These are phyloP conservation scores for Pachycephala philippinensis DNA, from an alignment of 2,113 vertebrate species.

Conservation along the genomic window DNA sequence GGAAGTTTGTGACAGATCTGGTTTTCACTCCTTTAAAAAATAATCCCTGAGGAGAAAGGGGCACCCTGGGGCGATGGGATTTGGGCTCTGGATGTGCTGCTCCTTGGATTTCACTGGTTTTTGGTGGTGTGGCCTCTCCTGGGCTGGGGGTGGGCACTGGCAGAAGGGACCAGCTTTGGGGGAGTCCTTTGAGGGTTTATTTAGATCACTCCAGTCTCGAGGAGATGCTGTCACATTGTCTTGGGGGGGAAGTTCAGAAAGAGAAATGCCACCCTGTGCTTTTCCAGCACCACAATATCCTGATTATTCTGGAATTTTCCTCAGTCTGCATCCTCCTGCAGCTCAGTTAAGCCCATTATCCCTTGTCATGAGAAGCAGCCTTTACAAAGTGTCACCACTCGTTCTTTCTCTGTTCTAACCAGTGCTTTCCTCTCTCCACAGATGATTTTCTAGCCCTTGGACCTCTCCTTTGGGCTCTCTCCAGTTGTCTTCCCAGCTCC, in stretches of 20 bases:
- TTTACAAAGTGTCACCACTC: background rate
- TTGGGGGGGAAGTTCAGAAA: background rate
- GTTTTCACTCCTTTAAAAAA: background rate
- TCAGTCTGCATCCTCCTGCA: background rate
- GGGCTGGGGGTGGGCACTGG: background rate
- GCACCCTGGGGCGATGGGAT: background rate
- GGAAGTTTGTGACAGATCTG: background rate
- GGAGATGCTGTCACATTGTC: background rate
- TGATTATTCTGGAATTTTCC: background rate
- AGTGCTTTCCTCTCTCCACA: background rate
- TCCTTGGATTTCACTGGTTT: background rate
- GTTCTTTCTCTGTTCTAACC: background rate
- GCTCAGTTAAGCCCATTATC: background rate
- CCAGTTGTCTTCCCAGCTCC: background rate
- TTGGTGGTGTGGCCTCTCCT: background rate
- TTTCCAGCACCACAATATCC: background rate
- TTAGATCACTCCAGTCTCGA: background rate
- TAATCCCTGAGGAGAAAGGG: background rate
- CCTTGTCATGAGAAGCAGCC: background rate
- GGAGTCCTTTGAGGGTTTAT: background rate
- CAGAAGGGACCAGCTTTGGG: background rate
- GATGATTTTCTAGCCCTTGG: background rate
- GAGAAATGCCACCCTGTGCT: background rate
- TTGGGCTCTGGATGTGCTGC: background rate
- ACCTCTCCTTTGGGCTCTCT: background rate